A percentile compares a stretch with the other conserved stretches of the same genome.
phyloP scores from a whole-genome alignment of 2,888 invertebrate species.

The Prenolepis imparis region DNA sequence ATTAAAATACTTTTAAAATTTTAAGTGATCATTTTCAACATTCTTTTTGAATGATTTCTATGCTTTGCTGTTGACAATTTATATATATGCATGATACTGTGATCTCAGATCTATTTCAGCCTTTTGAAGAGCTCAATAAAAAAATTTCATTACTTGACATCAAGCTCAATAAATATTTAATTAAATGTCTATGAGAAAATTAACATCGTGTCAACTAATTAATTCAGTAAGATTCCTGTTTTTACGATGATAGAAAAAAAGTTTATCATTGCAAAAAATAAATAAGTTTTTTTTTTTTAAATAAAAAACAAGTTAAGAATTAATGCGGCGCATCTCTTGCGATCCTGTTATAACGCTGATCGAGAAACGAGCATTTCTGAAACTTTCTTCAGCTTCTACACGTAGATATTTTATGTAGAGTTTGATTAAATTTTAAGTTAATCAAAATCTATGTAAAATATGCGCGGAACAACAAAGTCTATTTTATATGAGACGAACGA shows the following conservation, averaged over 20 bases:
- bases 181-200: neutral
- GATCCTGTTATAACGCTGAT: neutral
- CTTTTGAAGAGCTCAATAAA: neutral
- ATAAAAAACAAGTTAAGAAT: slow-evolving; percentile 3
- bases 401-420: neutral
- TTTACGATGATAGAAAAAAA: neutral
- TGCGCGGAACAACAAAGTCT: neutral
- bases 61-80: neutral
- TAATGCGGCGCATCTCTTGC: neutral
- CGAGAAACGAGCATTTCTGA: neutral
- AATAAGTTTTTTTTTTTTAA: neutral
- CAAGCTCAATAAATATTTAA: slow-evolving; percentile 11
- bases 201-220: neutral
- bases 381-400: neutral
- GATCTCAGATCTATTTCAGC: neutral
- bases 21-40: neutral
- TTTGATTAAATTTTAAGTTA: neutral
- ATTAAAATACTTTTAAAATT: neutral
- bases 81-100: neutral
- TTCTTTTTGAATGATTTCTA: neutral
- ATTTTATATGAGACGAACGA: neutral
- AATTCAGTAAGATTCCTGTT: neutral
- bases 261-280: neutral
- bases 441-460: slow-evolving; percentile 1
- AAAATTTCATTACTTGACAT: neutral